Evolutionary conservation across 2,888 invertebrate genomes (phyloP).

Genomic region (Eristalis pertinax): DNA sequence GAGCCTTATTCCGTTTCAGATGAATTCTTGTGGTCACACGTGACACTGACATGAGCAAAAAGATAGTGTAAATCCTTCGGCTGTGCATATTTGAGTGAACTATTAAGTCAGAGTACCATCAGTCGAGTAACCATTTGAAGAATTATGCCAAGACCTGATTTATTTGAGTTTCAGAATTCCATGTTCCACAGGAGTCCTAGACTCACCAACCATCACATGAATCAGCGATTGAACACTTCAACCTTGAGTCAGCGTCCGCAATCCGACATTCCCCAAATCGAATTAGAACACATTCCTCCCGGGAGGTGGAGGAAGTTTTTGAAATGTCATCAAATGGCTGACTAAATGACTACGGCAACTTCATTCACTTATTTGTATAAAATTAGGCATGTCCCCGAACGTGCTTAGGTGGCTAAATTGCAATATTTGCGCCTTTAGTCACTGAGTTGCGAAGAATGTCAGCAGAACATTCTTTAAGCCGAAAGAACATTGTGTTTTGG

Average conservation of each 20-base stretch:
- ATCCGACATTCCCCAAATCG: not conserved
- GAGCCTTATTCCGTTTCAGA: too few relatives aligned
- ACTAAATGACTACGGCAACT: not conserved
- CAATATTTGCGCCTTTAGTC: not conserved
- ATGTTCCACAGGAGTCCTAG: too few relatives aligned
- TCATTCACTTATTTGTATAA: not conserved
- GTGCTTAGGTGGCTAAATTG: not conserved
- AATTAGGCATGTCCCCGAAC: not conserved
- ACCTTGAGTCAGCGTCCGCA: not conserved
- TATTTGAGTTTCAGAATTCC: too few relatives aligned
- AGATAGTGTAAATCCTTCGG: too few relatives aligned
- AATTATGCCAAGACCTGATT: too few relatives aligned
- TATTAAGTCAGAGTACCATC: too few relatives aligned
- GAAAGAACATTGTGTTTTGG: too few relatives aligned
- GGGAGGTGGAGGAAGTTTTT: not conserved
- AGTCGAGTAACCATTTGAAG: too few relatives aligned
- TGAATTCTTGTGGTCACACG: too few relatives aligned
- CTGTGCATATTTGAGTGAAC: too few relatives aligned
- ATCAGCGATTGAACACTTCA: not conserved
- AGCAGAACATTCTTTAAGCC: not conserved
- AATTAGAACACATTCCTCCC: not conserved
- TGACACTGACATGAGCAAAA: too few relatives aligned
- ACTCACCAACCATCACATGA: not conserved
- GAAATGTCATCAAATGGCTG: not conserved
- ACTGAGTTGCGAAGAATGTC: not conserved